Percentiles rank a stretch among this genome's conserved stretches.
These are phyloP conservation scores for Phylloscopus collybita DNA, from an alignment of 2,797 vertebrate species.

Conservation along the genomic window DNA sequence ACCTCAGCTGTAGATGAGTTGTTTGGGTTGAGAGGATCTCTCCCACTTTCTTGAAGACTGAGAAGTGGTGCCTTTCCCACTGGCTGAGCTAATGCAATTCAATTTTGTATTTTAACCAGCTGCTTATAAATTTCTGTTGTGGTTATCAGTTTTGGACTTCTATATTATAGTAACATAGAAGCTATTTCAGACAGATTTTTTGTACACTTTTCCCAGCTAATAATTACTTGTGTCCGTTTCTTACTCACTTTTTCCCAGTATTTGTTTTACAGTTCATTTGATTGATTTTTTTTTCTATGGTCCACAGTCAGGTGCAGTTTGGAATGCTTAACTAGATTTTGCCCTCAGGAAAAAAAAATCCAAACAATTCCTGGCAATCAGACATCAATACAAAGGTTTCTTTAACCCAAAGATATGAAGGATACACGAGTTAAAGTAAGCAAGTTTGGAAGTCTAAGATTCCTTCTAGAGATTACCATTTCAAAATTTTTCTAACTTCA, in stretches of 20 bases:
- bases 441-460: conserved; percentile 24
- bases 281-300: background rate
- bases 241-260: background rate
- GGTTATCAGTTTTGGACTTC: background rate
- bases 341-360: background rate
- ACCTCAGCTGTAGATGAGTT: background rate
- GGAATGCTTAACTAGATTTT: background rate
- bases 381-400: conserved; percentile 15
- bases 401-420: conserved; percentile 13
- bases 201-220: background rate
- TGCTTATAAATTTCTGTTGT: background rate
- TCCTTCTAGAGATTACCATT: conserved; percentile 13
- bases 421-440: background rate
- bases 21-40: background rate
- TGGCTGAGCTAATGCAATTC: background rate
- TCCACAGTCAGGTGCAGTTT: conserved; percentile 18
- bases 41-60: background rate
- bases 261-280: background rate
- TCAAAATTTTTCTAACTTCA: conserved; percentile 34
- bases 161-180: background rate
- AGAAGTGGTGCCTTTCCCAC: background rate
- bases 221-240: background rate
- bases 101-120: background rate
- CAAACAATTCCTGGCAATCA: conserved; percentile 38
- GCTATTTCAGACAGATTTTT: background rate